phyloP scores from a whole-genome alignment of 2,797 vertebrate genomes.

The Lutjanus campechanus region DNA sequence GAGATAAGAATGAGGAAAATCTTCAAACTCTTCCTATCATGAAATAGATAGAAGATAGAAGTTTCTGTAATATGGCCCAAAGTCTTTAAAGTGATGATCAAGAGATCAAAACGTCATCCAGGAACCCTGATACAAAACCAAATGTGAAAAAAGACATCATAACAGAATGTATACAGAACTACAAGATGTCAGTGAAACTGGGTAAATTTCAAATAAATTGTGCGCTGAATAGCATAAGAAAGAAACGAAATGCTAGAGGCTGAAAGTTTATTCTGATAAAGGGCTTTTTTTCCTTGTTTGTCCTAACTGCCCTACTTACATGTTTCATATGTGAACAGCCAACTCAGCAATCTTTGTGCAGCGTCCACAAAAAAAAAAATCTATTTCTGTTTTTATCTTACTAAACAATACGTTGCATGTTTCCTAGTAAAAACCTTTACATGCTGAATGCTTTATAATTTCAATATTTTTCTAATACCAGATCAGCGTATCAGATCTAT shows the following conservation, averaged over 20 bases:
- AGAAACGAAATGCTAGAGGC: background rate
- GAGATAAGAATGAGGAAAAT: too few relatives aligned
- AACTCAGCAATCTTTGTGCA: conserved; percentile 9
- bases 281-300: background rate
- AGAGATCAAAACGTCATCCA: background rate
- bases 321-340: background rate
- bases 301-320: background rate
- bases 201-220: background rate
- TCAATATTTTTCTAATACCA: background rate
- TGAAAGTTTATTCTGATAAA: background rate
- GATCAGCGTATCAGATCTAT: background rate
- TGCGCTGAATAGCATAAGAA: background rate
- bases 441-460: background rate
- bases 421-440: background rate
- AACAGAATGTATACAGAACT: background rate
- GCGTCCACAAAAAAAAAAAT: background rate
- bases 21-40: too few relatives aligned
- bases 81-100: too few relatives aligned
- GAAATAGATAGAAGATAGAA: background rate
- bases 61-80: background rate
- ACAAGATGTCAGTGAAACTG: background rate
- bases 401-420: background rate
- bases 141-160: background rate
- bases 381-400: background rate
- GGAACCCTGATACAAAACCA: background rate